Percentiles rank a stretch among this genome's conserved stretches.
Evolutionary conservation across 2,113 vertebrate species (phyloP).

Genomic region (Otolemur garnettii): DNA sequence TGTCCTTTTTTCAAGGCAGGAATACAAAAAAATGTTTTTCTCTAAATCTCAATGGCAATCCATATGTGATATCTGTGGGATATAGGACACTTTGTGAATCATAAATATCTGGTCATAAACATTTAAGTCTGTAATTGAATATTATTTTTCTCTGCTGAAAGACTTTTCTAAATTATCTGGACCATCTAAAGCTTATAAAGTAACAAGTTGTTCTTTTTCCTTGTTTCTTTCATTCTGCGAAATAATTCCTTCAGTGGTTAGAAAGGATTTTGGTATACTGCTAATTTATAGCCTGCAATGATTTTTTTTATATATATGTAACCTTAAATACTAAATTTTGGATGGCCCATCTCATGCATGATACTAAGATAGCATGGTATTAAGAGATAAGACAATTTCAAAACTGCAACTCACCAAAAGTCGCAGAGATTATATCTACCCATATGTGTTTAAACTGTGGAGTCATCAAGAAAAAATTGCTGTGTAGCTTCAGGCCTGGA

Average conservation of each 20-base stretch:
- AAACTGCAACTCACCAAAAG: slow-evolving; percentile 40
- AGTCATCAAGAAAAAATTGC: slow-evolving; percentile 29
- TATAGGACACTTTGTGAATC: not conserved
- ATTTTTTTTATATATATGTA: not conserved
- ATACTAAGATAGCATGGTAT: slow-evolving; percentile 50
- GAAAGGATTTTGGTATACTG: slow-evolving; percentile 7
- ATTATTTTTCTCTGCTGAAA: slow-evolving; percentile 45
- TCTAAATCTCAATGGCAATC: not conserved
- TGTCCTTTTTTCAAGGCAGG: not conserved
- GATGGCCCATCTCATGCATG: not conserved
- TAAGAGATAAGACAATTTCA: slow-evolving; percentile 64
- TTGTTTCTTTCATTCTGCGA: slow-evolving; percentile 45
- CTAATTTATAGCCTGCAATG: slow-evolving; percentile 58
- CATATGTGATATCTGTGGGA: not conserved
- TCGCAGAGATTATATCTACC: not conserved
- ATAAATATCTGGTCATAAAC: slow-evolving; percentile 25
- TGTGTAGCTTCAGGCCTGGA: not conserved
- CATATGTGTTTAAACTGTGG: slow-evolving; percentile 28
- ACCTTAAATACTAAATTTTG: slow-evolving; percentile 53
- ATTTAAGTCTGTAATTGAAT: slow-evolving; percentile 4
- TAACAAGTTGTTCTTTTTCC: not conserved
- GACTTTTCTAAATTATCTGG: slow-evolving; percentile 63
- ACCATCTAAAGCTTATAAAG: slow-evolving; percentile 51
- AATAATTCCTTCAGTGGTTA: slow-evolving; percentile 57
- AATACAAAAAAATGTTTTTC: not conserved